Percentiles rank a stretch among this genome's conserved stretches.
These are phyloP conservation scores for Morinoia aosen DNA, from an alignment of 2,888 invertebrate species.

Conservation along the genomic window DNA sequence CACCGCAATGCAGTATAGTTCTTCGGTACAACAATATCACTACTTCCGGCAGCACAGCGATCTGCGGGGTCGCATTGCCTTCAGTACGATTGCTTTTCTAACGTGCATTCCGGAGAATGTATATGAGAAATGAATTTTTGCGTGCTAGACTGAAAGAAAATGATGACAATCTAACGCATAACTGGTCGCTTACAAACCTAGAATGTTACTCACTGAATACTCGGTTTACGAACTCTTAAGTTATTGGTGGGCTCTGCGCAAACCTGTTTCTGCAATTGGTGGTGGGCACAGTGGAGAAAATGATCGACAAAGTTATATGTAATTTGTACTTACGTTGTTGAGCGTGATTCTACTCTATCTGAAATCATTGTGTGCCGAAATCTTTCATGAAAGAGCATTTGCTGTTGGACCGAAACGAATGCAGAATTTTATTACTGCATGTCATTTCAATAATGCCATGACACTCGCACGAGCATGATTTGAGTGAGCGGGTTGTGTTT, in stretches of 20 bases:
- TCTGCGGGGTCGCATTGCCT: not conserved
- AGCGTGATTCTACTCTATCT: not conserved
- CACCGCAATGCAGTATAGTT: not conserved
- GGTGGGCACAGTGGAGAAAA: not conserved
- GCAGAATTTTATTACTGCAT: not conserved
- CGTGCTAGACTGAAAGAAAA: not conserved
- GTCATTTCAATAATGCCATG: not conserved
- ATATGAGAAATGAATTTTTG: not conserved
- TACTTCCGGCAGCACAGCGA: not conserved
- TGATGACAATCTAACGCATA: not conserved
- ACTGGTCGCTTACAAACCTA: not conserved
- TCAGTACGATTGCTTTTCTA: not conserved
- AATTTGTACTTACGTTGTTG: not conserved
- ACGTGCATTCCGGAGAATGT: not conserved
- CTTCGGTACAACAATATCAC: not conserved
- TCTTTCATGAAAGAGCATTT: not conserved
- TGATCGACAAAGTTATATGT: not conserved
- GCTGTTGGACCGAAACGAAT: not conserved
- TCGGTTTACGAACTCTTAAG: no score
- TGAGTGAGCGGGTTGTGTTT: not conserved
- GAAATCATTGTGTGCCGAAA: not conserved
- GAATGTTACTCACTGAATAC: no score
- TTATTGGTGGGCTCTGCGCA: not conserved
- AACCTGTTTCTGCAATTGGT: not conserved
- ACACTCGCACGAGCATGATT: not conserved